Evolutionary conservation across 1,140 invertebrate genomes (phyloP).

Genomic region (Sitobion miscanthi): DNA sequence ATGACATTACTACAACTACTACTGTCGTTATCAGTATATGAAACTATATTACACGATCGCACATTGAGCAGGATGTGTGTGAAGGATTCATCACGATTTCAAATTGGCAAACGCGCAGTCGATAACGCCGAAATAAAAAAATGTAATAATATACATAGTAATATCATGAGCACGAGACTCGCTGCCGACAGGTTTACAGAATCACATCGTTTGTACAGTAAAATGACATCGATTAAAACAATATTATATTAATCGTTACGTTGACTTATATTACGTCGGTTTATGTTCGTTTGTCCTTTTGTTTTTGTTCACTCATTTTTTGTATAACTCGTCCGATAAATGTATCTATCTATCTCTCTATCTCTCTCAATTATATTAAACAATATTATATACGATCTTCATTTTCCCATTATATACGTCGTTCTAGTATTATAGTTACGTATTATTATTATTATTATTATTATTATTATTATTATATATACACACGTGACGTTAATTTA

Average conservation of each 20-base stretch:
- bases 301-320: not conserved
- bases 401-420: not conserved
- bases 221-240: not conserved
- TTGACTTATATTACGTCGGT: not conserved
- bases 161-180: not conserved
- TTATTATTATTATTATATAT: not conserved
- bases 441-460: not conserved
- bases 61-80: not conserved
- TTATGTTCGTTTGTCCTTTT: not conserved
- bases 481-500: not conserved
- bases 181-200: not conserved
- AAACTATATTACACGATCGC: not conserved
- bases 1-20: not conserved
- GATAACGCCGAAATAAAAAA: not conserved
- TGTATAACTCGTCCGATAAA: not conserved
- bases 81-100: not conserved
- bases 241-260: not conserved
- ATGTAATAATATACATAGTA: not conserved
- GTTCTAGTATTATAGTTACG: not conserved
- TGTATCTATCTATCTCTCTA: not conserved
- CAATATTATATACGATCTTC: not conserved
- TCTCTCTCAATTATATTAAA: constrained; percentile 10
- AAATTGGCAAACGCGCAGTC: not conserved
- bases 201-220: not conserved
- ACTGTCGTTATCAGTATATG: not conserved